Evolutionary conservation across 2,888 invertebrate genomes (phyloP), one percentile per base, ranked within the genome.

Genomic region (Unio pictorum): DNA sequence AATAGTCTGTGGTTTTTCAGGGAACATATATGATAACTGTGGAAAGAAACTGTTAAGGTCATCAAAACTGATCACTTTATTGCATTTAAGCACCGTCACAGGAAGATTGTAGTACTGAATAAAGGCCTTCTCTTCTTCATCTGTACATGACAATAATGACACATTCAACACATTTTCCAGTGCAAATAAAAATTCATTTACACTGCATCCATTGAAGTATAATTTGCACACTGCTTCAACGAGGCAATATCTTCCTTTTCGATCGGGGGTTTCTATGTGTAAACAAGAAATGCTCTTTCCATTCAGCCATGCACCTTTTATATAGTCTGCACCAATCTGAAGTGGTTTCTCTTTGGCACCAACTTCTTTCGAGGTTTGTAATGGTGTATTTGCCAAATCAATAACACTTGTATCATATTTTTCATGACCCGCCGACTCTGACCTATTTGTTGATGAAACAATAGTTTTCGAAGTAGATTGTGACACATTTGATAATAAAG

Each of bases 201-300:
- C 80, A 64, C 82, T 84, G 73, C 84, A 83, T 28, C 84, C 81
- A 66, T 86, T 85, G 67, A 87, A 88, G 69, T 86, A 88, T 15
- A 87, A 75, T 68, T 87, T 85, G 67, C 86, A 84, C 65, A 88
- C 85, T 26, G 87, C 88, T 73, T 88, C 87, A 30, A 88, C 85
- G 45, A 88, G 78, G 66, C 86, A 87, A 64, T 82, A 86, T 67
- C 80, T 81, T 8, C 87, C 87, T 59, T 68, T 74, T 20, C 83
- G 73, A 7, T 70, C 75, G 18, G 68, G 64, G 58, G 72, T 61
- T 28, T 84, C 74, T n/a, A 85, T 71, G 45, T 81, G 79, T 64
- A 88, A 74, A 73, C 88, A 88, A 7, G 88, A 88, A 58, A 88
- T 85, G 69, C 86, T 87, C 74, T 87, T 87, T 34, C 85, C 86